Evolutionary conservation across 2,113 vertebrate species (phyloP), one percentile per base, ranked within the genome.

Genomic region (Sphyrna mokarran): DNA sequence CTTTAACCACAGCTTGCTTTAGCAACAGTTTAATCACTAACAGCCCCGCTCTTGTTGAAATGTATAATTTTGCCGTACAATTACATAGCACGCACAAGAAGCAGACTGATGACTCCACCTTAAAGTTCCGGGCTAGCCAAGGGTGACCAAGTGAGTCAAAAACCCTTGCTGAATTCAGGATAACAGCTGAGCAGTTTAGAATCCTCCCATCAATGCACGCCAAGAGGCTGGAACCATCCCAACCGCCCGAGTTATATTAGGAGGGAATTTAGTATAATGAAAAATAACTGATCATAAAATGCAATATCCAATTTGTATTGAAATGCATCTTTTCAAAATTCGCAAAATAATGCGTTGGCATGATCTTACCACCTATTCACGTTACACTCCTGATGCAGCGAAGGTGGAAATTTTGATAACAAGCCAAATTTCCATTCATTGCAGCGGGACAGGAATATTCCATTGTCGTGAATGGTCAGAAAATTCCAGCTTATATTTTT

Each of bases 61-160:
- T 61, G 9, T 90, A 90, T 61, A 58, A 61, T 90, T 90, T 61
- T 90, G 54, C 61, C 13, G 13, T 18, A 20, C 58, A 89, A 3
- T 90, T 58, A 8, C 26, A 61, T 20, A 83, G 80, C 37, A 40
- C 87, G 23, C n/a, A 61, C 54, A 61, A 61, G 87, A 61, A 61
- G 10, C 26, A 90, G 54, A 29, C 54, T 89, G 54, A 90, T 70
- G 40, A 26, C 7, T 94, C 18, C 22, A 94, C n/a, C 63, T 68
- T 68, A n/a, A 9, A 54, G 33, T 94, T 94, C 61, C 37, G 63
- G 63, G 6, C n/a, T 40, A 2, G 16, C 18, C 40, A 22, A 40
- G 90, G 66, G 37, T 26, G 91, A 40, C 43, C 33, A 94, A 94
- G 11, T 94, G 91, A 68, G 91, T 94, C 61, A 70, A 70, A 94